phyloP scores from a whole-genome alignment of 2,888 invertebrate genomes.

The Cheilosia soror region DNA sequence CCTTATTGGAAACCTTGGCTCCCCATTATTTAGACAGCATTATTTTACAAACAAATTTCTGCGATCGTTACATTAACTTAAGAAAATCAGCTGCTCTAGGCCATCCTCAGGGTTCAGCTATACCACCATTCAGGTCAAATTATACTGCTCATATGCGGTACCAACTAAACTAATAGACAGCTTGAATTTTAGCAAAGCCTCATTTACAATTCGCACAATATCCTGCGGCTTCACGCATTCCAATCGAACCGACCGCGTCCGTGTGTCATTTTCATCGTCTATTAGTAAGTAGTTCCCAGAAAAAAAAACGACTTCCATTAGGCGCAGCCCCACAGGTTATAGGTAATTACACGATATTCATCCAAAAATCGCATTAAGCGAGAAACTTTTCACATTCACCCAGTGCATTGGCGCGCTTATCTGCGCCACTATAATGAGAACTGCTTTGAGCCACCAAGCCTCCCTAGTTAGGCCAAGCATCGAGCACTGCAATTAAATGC shows the following conservation, averaged over 20 bases:
- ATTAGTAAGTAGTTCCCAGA: conserved; percentile 6
- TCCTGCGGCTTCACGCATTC: conserved; percentile 17
- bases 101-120: no score
- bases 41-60: no score
- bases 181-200: no score
- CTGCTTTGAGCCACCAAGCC: conserved; percentile 44
- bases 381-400: conserved; percentile 54
- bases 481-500: conserved; percentile 68
- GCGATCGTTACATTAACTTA: no score
- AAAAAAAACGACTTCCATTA: conserved; percentile 18
- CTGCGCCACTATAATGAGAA: conserved; percentile 13
- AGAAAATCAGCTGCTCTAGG: no score
- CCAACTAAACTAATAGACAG: no score
- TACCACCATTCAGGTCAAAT: no score
- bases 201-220: neutral
- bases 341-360: conserved; percentile 34
- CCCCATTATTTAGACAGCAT: no score
- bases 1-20: no score
- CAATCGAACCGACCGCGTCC: neutral
- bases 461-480: conserved; percentile 35
- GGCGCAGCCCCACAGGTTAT: conserved; percentile 5
- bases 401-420: conserved; percentile 9
- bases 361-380: conserved; percentile 46
- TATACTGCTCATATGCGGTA: no score
- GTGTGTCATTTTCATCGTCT: conserved; percentile 22